phyloP scores from a whole-genome alignment of 2,113 vertebrate species.

The Toxostoma redivivum region DNA sequence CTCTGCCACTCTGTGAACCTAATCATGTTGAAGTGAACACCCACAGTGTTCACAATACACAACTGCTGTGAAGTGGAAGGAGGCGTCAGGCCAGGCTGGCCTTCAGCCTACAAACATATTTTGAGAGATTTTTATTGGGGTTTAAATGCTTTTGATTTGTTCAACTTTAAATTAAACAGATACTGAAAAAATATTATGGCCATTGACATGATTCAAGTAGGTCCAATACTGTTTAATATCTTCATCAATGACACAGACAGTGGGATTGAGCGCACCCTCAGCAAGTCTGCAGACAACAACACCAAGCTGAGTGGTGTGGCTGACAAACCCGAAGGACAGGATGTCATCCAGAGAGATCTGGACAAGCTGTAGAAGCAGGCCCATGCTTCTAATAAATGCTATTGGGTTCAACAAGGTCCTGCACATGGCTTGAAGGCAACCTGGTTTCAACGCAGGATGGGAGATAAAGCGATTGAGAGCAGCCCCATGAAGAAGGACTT shows the following conservation, averaged over 20 bases:
- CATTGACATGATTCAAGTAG: accelerated
- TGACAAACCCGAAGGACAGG: neutral
- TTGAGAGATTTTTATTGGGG: neutral
- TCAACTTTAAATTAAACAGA: neutral
- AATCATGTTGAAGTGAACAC: conserved; percentile 31
- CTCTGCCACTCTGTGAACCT: conserved; percentile 2
- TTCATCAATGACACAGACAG: neutral
- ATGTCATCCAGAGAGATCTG: neutral
- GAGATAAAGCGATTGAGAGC: neutral
- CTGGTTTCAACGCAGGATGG: neutral
- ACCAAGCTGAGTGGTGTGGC: neutral
- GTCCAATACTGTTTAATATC: too few species aligned
- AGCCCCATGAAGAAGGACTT: neutral
- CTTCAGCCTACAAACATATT: neutral
- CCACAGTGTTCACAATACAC: conserved; percentile 25
- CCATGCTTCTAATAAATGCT: neutral
- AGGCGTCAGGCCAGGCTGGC: neutral
- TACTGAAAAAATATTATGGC: neutral
- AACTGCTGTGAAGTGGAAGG: conserved; percentile 18
- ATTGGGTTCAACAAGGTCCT: neutral
- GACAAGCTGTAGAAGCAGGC: neutral
- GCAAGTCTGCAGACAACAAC: neutral
- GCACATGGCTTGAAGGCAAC: neutral
- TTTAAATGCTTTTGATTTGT: neutral
- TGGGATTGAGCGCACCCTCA: neutral